phyloP scores from a whole-genome alignment of 2,888 invertebrate species.

The Teinopalpus imperialis region DNA sequence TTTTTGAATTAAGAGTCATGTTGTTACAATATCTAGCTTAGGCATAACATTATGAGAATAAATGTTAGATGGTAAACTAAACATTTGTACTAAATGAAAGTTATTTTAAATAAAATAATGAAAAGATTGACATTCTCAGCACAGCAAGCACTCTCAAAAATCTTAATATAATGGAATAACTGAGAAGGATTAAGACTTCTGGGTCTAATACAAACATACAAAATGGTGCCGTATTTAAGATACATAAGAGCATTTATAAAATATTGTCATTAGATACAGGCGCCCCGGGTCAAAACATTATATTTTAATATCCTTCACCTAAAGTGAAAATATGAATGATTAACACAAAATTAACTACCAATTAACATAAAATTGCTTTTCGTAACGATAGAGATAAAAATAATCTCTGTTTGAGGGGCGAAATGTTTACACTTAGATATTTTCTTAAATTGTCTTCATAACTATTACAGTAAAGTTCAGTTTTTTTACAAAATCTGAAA shows the following conservation, averaged over 20 bases:
- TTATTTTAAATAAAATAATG: too few relatives aligned
- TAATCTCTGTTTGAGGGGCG: too few relatives aligned
- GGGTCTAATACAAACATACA: conserved; percentile 3
- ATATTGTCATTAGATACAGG: neutral
- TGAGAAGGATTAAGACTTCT: conserved; percentile 14
- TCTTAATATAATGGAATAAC: conserved; percentile 22
- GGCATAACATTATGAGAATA: too few relatives aligned
- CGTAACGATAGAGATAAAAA: too few relatives aligned
- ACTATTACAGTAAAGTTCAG: neutral
- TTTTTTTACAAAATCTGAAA: neutral
- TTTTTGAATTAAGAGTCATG: too few relatives aligned
- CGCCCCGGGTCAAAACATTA: neutral
- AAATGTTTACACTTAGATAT: too few relatives aligned
- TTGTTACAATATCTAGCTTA: neutral
- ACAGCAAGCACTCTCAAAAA: conserved; percentile 1
- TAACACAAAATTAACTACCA: neutral
- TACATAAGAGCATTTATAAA: too few relatives aligned
- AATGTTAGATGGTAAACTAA: neutral
- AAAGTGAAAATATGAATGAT: neutral
- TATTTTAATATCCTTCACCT: neutral
- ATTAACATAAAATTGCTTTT: too few relatives aligned
- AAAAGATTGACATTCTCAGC: too few relatives aligned
- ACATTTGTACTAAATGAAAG: conserved; percentile 1
- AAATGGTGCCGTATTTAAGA: neutral
- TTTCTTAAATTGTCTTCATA: conserved; percentile 7